Evolutionary conservation across 1,140 invertebrate genomes (phyloP).

Genomic region (Drosophila neocordata): DNA sequence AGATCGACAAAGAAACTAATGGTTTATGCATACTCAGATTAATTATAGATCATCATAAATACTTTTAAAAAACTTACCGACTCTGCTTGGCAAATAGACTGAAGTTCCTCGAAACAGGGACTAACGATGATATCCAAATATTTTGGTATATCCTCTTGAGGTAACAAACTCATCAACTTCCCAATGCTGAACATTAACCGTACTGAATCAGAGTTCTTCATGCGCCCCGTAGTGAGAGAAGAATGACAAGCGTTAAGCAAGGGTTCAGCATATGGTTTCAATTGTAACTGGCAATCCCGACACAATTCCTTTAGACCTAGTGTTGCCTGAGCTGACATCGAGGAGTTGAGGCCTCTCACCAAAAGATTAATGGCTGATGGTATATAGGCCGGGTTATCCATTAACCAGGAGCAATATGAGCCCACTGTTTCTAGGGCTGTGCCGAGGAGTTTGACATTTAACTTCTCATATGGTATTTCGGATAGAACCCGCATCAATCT

Average conservation of each 20-base stretch:
- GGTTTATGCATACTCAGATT: too few species aligned
- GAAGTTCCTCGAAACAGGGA: constrained; percentile 87
- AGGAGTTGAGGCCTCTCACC: constrained; percentile 87
- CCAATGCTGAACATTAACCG: constrained; percentile 91
- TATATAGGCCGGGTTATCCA: constrained; percentile 85
- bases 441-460: constrained; percentile 86
- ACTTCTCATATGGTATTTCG: constrained; percentile 86
- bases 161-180: constrained; percentile 88
- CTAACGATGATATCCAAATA: constrained; percentile 88
- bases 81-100: constrained; percentile 83
- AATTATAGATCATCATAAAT: too few species aligned
- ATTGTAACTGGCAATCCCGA: constrained; percentile 88
- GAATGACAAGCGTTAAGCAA: constrained; percentile 86
- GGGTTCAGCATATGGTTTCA: constrained; percentile 89
- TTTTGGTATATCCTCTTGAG: constrained; percentile 86
- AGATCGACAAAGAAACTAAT: too few species aligned
- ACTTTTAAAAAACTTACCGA: constrained; percentile 67
- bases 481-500: constrained; percentile 88
- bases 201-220: constrained; percentile 87
- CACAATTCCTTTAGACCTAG: constrained; percentile 94
- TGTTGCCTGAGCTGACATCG: constrained; percentile 90
- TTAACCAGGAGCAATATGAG: constrained; percentile 92
- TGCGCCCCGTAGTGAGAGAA: constrained; percentile 83
- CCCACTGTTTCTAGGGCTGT: constrained; percentile 90
- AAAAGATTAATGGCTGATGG: constrained; percentile 85